phyloP scores from a whole-genome alignment of 35 echinoderm and acorn worm genomes.

The Holothuria glaberrima region DNA sequence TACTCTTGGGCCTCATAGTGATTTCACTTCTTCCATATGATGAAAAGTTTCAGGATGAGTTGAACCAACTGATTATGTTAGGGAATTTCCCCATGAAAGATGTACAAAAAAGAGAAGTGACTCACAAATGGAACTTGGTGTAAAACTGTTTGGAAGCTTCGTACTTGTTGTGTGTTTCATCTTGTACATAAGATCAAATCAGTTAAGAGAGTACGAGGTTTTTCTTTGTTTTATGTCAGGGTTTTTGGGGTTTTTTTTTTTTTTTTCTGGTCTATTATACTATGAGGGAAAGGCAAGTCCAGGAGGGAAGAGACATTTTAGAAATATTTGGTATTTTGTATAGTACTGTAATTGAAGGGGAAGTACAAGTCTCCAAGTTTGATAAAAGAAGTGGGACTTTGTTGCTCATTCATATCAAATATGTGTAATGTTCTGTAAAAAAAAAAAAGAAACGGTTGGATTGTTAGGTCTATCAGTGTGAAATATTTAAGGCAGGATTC shows the following conservation, averaged over 20 bases:
- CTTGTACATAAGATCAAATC: constrained; percentile 29
- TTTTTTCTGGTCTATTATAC: not conserved
- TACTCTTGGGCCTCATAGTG: constrained; percentile 37
- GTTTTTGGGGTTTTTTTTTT: constrained; percentile 7
- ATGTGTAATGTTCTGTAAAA: not conserved
- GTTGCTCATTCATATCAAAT: not conserved
- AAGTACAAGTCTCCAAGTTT: not conserved
- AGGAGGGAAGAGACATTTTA: constrained; percentile 1
- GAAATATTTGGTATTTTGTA: constrained; percentile 40
- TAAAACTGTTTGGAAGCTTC: not conserved
- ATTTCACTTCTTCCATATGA: constrained; percentile 28
- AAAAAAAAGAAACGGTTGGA: not conserved
- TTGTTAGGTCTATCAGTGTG: not conserved
- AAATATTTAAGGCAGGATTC: no score
- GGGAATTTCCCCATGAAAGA: constrained; percentile 1
- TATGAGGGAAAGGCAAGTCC: not conserved
- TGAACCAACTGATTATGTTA: constrained; percentile 1
- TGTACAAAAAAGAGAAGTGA: constrained; percentile 9
- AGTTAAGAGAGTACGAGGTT: not conserved
- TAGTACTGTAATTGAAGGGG: constrained; percentile 34
- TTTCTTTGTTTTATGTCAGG: no score
- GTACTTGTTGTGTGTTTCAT: constrained; percentile 31
- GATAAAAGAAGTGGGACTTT: not conserved
- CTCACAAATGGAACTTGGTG: no score
- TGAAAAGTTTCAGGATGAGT: not conserved